These are phyloP conservation scores for Pachyuromys duprasi DNA, from an alignment of 2,797 vertebrate genomes.

Conservation along the genomic window DNA sequence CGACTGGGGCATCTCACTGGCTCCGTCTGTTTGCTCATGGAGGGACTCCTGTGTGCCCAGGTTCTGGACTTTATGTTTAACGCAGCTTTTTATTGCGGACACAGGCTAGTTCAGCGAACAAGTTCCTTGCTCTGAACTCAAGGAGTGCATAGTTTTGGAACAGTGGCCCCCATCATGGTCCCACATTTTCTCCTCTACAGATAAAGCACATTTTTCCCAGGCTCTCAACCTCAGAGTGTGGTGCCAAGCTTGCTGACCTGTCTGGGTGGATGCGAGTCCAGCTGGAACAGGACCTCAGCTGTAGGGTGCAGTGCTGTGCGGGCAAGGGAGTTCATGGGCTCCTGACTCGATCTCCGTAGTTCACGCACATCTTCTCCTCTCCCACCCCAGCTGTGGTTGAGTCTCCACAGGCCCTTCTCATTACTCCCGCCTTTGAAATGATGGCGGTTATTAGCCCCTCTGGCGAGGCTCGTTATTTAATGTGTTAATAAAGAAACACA, in stretches of 20 bases:
- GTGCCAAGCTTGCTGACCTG: neutral
- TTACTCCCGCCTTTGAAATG: neutral
- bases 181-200: fast-evolving
- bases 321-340: fast-evolving
- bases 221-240: fast-evolving
- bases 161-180: fast-evolving
- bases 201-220: fast-evolving
- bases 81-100: neutral
- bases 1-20: neutral
- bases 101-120: neutral
- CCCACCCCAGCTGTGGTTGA: fast-evolving
- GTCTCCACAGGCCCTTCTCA: neutral
- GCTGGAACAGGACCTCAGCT: neutral
- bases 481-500: constrained; percentile 66
- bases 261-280: fast-evolving
- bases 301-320: fast-evolving
- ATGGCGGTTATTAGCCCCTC: constrained; percentile 30
- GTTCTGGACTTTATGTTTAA: fast-evolving
- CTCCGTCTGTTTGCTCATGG: no score
- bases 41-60: neutral
- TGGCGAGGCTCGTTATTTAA: constrained; percentile 71
- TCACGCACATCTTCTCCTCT: no score
- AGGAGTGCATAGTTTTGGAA: neutral
- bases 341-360: neutral
- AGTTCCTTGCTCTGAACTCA: neutral